Percentiles rank a stretch among this genome's conserved stretches.
Conservation (phyloP, 2,797 vertebrate species). For the Microctenopoma lineatum region DNA sequence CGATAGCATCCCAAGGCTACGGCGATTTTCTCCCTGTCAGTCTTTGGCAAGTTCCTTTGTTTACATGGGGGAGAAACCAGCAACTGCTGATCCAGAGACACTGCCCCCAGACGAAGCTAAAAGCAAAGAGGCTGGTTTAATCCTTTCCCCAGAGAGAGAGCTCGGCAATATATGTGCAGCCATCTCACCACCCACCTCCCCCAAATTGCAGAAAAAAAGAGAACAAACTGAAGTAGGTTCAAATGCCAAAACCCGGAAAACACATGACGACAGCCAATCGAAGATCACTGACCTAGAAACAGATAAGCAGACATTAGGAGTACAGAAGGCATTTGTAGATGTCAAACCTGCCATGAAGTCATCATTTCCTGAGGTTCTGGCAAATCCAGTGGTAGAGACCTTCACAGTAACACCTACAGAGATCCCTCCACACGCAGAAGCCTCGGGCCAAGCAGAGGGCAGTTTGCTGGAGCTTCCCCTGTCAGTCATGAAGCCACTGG, state of each 20-base stretch:
- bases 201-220: constrained; percentile 57
- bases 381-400: constrained; percentile 89
- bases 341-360: constrained; percentile 85
- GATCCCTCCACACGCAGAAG: constrained; percentile 74
- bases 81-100: constrained; percentile 62
- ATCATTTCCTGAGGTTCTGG: constrained; percentile 89
- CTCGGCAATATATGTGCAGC: constrained; percentile 32
- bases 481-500: constrained; percentile 88
- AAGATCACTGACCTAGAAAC: constrained; percentile 15
- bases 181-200: constrained; percentile 48
- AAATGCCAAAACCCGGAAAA: constrained; percentile 40
- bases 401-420: constrained; percentile 89
- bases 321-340: constrained; percentile 61
- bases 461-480: constrained; percentile 94
- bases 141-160: constrained; percentile 61
- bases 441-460: constrained; percentile 75
- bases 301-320: constrained; percentile 12
- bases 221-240: constrained; percentile 67
- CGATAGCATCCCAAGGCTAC: constrained; percentile 93
- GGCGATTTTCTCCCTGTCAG: constrained; percentile 95
- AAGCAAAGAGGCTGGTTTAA: constrained; percentile 54
- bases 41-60: constrained; percentile 90
- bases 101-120: constrained; percentile 65
- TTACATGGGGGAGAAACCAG: constrained; percentile 89
- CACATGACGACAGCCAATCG: background rate